Percentiles rank a stretch among this genome's conserved stretches.
These are phyloP conservation scores for Rhodinocichla rosea DNA, from an alignment of 2,113 vertebrate species.

Conservation along the genomic window DNA sequence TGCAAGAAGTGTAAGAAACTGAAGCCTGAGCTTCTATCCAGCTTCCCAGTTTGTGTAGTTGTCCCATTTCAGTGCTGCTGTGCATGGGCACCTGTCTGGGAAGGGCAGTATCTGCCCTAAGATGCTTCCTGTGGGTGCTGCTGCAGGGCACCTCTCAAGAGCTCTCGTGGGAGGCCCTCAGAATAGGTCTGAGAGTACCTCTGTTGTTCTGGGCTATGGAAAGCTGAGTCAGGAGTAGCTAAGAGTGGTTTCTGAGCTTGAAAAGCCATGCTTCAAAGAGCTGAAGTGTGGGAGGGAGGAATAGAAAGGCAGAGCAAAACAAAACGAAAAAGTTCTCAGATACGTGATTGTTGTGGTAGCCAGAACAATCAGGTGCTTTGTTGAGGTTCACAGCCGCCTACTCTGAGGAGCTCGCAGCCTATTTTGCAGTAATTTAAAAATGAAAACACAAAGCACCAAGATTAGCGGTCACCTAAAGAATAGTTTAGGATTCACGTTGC, in stretches of 20 bases:
- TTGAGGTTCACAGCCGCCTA: not conserved
- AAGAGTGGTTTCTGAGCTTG: not conserved
- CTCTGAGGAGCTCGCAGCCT: not conserved
- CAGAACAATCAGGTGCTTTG: not conserved
- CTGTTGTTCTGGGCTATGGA: not conserved
- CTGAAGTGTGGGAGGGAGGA: conserved; percentile 11
- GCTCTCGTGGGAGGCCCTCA: not conserved
- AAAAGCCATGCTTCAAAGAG: not conserved
- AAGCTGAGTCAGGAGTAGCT: not conserved
- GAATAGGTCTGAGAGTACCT: not conserved
- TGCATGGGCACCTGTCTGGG: not conserved
- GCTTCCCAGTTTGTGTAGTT: not conserved
- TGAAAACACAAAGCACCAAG: not conserved
- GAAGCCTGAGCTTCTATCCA: not conserved
- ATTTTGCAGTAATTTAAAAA: not conserved
- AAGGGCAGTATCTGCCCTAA: not conserved
- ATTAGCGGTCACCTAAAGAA: not conserved
- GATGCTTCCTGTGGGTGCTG: not conserved
- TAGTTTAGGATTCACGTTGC: not conserved
- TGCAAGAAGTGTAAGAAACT: not conserved
- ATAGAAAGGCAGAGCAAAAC: not conserved
- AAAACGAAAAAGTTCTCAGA: not conserved
- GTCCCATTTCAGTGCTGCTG: not conserved
- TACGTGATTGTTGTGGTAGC: not conserved
- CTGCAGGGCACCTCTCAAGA: not conserved